Conservation (phyloP, 2,888 invertebrate species). For the Drosophila longiperda region DNA sequence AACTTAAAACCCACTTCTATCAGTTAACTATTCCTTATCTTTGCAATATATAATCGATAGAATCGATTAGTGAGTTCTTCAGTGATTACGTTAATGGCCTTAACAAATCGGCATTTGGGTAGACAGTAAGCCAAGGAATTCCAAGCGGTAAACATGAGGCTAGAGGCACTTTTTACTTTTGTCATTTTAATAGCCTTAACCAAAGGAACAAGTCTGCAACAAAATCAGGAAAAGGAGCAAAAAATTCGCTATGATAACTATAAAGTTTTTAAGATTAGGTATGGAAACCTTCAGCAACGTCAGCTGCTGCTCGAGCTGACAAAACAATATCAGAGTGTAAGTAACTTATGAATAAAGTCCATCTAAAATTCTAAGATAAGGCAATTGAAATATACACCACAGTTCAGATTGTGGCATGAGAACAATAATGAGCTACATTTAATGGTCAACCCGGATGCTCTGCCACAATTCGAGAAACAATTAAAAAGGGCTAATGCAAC, state of each 20-base stretch:
- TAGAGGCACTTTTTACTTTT: neutral
- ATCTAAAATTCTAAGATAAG: neutral
- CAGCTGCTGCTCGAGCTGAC: slow-evolving; percentile 22
- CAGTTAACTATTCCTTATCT: slow-evolving; percentile 10
- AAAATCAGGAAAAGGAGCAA: neutral
- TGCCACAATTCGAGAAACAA: slow-evolving; percentile 81
- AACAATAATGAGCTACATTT: slow-evolving; percentile 81
- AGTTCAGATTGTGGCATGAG: slow-evolving; percentile 65
- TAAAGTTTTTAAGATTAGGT: slow-evolving; percentile 33
- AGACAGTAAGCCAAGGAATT: slow-evolving; percentile 1
- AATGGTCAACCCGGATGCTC: slow-evolving; percentile 87
- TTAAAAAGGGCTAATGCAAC: slow-evolving; percentile 67
- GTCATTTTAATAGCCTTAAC: neutral
- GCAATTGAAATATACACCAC: neutral
- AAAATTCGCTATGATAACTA: slow-evolving; percentile 45
- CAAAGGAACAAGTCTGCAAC: slow-evolving; percentile 8
- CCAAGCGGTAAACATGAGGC: slow-evolving; percentile 27
- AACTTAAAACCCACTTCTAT: neutral
- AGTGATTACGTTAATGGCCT: slow-evolving; percentile 21
- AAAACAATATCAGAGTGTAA: slow-evolving; percentile 40
- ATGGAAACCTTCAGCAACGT: slow-evolving; percentile 10
- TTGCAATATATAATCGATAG: neutral
- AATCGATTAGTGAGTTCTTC: slow-evolving; percentile 10
- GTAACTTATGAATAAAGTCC: neutral
- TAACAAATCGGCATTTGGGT: neutral